Evolutionary conservation across 2,797 vertebrate species (phyloP).

Genomic region (Amazona finschi): DNA sequence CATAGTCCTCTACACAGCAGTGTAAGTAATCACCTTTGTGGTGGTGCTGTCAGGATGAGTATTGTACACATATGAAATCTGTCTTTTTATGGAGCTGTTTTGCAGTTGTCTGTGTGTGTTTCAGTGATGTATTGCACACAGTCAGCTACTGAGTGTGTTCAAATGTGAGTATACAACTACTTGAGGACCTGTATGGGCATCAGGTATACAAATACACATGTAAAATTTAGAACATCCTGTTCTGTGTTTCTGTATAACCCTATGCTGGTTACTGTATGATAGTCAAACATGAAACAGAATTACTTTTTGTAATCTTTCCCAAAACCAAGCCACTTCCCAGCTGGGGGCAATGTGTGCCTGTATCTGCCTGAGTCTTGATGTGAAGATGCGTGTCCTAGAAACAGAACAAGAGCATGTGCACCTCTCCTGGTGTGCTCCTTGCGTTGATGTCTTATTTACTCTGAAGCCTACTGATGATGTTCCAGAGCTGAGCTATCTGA

Average conservation of each 20-base stretch:
- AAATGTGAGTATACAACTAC: neutral
- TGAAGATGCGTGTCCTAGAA: neutral
- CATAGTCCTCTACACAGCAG: neutral
- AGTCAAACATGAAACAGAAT: neutral
- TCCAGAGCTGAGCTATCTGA: neutral
- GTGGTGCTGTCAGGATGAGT: neutral
- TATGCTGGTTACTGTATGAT: neutral
- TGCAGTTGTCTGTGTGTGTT: neutral
- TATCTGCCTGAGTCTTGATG: neutral
- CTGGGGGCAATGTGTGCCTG: neutral
- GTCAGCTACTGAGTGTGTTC: neutral
- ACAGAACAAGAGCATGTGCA: neutral
- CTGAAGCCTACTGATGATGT: neutral
- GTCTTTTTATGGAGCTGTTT: neutral
- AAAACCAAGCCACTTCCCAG: neutral
- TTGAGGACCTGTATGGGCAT: fast-evolving
- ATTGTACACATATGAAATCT: neutral
- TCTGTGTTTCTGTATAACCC: neutral
- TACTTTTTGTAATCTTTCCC: neutral
- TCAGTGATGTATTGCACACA: no score
- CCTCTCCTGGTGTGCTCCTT: neutral
- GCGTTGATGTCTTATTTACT: neutral
- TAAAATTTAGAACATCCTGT: neutral
- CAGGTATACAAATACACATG: neutral
- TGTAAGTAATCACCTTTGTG: neutral